Evolutionary conservation across 2,888 invertebrate genomes (phyloP), one percentile per base, ranked within the genome.

Genomic region (Aricia artaxerxes): DNA sequence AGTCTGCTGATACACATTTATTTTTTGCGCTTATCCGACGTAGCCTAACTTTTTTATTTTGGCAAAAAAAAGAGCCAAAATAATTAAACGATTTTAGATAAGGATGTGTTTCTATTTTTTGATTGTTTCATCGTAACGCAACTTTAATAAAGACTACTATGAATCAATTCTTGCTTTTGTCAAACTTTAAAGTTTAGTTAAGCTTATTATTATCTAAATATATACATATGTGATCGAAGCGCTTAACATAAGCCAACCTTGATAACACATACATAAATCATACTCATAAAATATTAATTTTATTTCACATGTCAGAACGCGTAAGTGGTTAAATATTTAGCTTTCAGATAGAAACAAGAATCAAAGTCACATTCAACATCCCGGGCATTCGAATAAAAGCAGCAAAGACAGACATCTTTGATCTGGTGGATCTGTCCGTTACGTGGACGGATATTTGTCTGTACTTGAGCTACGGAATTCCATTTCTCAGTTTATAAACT

Each of bases 391-490:
- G 13, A 53, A 57, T 31, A 31, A 53, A 76, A 76, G 31, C 31
- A 76, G 3, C 69, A 76, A 57, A 76, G 53, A 35, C 4, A 53
- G 44, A 44, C n/a, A 76, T 76, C 76, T 76, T 76, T 76, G 76
- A 76, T 76, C 57, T 76, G 76, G 57, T 76, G 57, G 76, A 76
- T 76, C 57, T 76, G 76, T 76, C 76, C 2, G 53, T 35, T 31
- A 57, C 35, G 76, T 76, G 31, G 53, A 57, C 31, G 35, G 57
- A 76, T 76, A 76, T 76, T 76, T 53, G 76, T 76, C 53, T 35
- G 13, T 76, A 16, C 76, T 53, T 57, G 24, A 57, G 35, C 38
- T 76, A 31, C 24, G 53, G 53, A 57, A 53, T 73, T 73, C 73
- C 76, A 76, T 76, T 76, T 53, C 38, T 40, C 73, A 53, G 76